Evolutionary conservation across 1,140 invertebrate genomes (phyloP), one percentile per base, ranked within the genome.

Genomic region (Dinothrombium tinctorium): DNA sequence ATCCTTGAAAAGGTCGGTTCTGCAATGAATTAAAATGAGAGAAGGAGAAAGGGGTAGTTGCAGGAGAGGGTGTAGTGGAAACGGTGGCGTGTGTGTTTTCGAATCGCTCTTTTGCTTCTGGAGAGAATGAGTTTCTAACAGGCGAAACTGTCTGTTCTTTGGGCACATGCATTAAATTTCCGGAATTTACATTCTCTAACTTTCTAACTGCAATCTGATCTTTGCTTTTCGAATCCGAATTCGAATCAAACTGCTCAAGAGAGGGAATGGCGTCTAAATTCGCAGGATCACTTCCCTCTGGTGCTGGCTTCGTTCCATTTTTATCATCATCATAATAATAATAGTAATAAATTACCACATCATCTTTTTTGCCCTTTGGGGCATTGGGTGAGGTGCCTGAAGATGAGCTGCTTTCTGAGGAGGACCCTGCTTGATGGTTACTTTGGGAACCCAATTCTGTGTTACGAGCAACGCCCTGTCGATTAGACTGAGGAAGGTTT

Each of bases 261-360:
- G 39, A 42, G 14, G 44, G 44, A 41, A 45, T 45, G 7, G 33
- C 14, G 17, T 45, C 44, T 11, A 45, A 26, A 23, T 19, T 33
- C 11, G 26, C 8, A 15, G 19, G 19, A 26, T 39, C 19, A 5
- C 15, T 6, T 12, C 25, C 37, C 19, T 17, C 8, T 8, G 37
- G n/a, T 6, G 22, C 14, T 12, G 20, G 8, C n/a, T 26, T 14
- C 20, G 37, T 47, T 19, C 17, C 31, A 25, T 47, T 47, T 17
- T 47, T 47, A 17, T 47, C 41, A 25, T 47, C 46, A 41, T 47
- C 46, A 37, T 47, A 47, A 33, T 47, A 47, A 32, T 47, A 47
- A 26, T 47, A 47, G 29, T 47, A 47, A 24, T 47, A 47, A 31
- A 47, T 47, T 3, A 47, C 46, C 1, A 45, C 42, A 41, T 47